phyloP scores from a whole-genome alignment of 2,888 invertebrate genomes.

The Deilephila elpenor region DNA sequence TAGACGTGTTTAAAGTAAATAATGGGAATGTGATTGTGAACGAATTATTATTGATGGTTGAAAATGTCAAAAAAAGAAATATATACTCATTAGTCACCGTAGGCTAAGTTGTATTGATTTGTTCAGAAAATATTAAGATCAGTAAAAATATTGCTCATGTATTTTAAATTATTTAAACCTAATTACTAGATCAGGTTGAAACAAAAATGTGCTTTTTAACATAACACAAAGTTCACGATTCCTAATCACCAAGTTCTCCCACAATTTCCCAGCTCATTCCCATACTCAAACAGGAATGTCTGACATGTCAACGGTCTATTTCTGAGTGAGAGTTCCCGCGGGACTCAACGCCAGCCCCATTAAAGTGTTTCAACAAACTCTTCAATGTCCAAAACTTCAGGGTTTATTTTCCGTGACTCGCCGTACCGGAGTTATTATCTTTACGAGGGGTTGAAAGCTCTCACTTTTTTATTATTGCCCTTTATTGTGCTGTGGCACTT shows the following conservation, averaged over 20 bases:
- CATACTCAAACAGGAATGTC: slow-evolving; percentile 8
- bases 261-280: background rate
- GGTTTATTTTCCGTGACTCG: slow-evolving; percentile 61
- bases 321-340: slow-evolving; percentile 24
- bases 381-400: slow-evolving; percentile 49
- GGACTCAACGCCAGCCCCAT: slow-evolving; percentile 37
- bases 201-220: background rate
- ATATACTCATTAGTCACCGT: too few relatives aligned
- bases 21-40: background rate
- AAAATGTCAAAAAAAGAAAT: too few relatives aligned
- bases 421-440: slow-evolving; percentile 73
- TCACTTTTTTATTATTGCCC: slow-evolving; percentile 75
- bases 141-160: too few relatives aligned
- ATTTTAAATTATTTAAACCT: background rate
- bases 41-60: too few relatives aligned
- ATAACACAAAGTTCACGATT: background rate
- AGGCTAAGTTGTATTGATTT: too few relatives aligned
- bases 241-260: background rate
- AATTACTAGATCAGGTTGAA: background rate
- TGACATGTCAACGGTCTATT: slow-evolving; percentile 26
- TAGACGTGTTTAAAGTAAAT: too few relatives aligned
- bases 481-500: slow-evolving; percentile 68
- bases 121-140: too few relatives aligned
- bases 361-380: slow-evolving; percentile 52
- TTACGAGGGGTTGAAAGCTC: slow-evolving; percentile 80